Evolutionary conservation across 92 coral and sea anemone genomes (phyloP).

Genomic region (Nematostella vectensis): DNA sequence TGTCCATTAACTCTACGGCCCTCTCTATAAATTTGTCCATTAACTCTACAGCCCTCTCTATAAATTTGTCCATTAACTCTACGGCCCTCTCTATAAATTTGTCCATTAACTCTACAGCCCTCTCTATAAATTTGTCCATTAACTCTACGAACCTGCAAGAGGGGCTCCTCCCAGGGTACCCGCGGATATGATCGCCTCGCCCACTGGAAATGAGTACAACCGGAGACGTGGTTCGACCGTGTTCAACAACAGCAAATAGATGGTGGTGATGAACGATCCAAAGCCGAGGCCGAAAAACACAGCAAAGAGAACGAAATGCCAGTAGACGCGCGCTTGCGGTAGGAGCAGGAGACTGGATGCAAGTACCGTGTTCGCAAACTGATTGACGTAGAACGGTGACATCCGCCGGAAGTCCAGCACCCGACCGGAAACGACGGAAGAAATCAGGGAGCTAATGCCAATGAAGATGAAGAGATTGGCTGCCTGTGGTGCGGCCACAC

Average conservation of each 20-base stretch:
- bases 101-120: no score
- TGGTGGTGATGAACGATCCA: slow-evolving; percentile 8
- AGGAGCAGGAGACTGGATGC: slow-evolving; percentile 5
- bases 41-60: no score
- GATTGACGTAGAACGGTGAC: slow-evolving; percentile 12
- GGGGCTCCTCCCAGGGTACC: slow-evolving; percentile 13
- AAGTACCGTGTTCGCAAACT: not conserved
- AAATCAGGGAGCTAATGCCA: not conserved
- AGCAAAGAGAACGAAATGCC: slow-evolving; percentile 2
- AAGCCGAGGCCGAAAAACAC: slow-evolving; percentile 2
- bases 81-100: no score
- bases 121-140: no score
- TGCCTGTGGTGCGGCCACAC: slow-evolving; percentile 1
- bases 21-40: no score
- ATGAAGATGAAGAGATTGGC: slow-evolving; percentile 5
- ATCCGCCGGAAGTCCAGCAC: slow-evolving; percentile 2
- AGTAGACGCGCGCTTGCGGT: not conserved
- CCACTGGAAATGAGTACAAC: slow-evolving; percentile 10
- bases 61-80: no score
- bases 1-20: no score
- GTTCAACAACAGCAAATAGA: slow-evolving; percentile 4
- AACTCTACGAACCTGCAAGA: slow-evolving; percentile 14
- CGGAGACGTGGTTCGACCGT: slow-evolving; percentile 10
- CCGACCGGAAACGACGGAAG: slow-evolving; percentile 9
- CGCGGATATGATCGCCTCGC: slow-evolving; percentile 9